Evolutionary conservation across 2,888 invertebrate genomes (phyloP), one percentile per base, ranked within the genome.

Genomic region (Caenorhabditis sp.): DNA sequence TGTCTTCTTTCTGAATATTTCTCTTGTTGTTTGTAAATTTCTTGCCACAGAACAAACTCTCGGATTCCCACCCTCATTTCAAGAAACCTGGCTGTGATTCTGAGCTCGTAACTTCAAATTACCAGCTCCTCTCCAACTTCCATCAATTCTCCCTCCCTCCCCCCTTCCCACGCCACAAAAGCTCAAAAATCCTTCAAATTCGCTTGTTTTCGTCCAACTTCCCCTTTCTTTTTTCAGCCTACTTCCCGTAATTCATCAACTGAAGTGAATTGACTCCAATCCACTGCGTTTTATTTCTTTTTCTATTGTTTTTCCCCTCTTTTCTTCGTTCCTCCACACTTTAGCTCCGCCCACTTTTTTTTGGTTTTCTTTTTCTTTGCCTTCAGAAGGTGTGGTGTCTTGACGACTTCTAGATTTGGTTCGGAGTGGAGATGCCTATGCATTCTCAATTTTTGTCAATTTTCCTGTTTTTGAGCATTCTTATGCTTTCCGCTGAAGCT

Each of bases 171-270:
- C n/a, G n/a, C n/a, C n/a, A n/a, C n/a, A 47, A 47, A 47, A 47
- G 47, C 47, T 47, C 47, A 47, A 47, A 47, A 47, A 20, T 18
- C 18, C 18, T 20, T 56, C 56, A 15, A 18, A 18, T 13, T 55
- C 35, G 9, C 35, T 20, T 18, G 32, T 56, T 32, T 56, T 56
- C 56, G 18, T 9, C n/a, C 15, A 18, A 15, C 4, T 20, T 28
- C 8, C 20, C 28, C 32, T 32, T 32, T 9, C 9, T 32, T 32
- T 32, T 9, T 20, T 24, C 51, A 51, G 2, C 51, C 24, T 13
- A 61, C 40, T 50, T 47, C 51, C 47, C n/a, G 47, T 64, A 50
- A 65, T 70, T 70, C 69, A 70, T 70, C 69, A 70, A 51, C 69
- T 35, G 61, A 70, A 51, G 60, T 35, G 61, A 70, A 70, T 70